Evolutionary conservation across 1,140 invertebrate genomes (phyloP).

Genomic region (Drosophila ohnishii): DNA sequence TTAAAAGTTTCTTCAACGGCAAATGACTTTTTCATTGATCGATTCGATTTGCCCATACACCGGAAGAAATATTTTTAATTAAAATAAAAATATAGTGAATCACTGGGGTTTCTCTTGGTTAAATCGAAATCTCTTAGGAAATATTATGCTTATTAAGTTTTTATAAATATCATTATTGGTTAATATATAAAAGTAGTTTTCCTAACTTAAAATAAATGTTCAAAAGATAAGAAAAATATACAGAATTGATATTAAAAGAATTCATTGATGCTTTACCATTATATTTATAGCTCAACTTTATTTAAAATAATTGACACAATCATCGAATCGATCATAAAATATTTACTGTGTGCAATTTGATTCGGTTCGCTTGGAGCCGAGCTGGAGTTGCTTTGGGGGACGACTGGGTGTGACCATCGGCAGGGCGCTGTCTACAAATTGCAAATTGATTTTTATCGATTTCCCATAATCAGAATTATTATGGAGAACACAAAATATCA

Average conservation of each 20-base stretch:
- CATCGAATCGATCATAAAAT: constrained; percentile 11
- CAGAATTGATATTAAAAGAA: background rate
- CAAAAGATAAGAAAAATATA: background rate
- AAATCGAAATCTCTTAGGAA: no score
- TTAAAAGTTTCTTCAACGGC: constrained; percentile 58
- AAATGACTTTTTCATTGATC: constrained; percentile 60
- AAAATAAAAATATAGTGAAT: no score
- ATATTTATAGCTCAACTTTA: background rate
- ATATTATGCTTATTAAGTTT: no score
- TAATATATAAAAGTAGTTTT: no score
- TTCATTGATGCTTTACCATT: background rate
- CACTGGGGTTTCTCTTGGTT: no score
- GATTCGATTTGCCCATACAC: constrained; percentile 30
- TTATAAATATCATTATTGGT: no score
- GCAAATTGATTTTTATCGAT: constrained; percentile 80
- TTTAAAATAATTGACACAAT: background rate
- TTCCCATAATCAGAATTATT: constrained; percentile 75
- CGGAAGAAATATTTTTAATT: background rate
- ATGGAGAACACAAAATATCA: constrained; percentile 75
- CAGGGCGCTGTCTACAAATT: constrained; percentile 68
- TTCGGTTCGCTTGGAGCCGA: constrained; percentile 7
- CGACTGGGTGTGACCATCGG: constrained; percentile 57
- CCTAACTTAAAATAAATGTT: no score
- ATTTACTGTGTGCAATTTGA: constrained; percentile 13
- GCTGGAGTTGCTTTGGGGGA: constrained; percentile 17